A percentile compares a stretch with the other conserved stretches of the same genome.
Evolutionary conservation across 2,113 vertebrate genomes (phyloP).

Genomic region (Cheirogaleus medius): DNA sequence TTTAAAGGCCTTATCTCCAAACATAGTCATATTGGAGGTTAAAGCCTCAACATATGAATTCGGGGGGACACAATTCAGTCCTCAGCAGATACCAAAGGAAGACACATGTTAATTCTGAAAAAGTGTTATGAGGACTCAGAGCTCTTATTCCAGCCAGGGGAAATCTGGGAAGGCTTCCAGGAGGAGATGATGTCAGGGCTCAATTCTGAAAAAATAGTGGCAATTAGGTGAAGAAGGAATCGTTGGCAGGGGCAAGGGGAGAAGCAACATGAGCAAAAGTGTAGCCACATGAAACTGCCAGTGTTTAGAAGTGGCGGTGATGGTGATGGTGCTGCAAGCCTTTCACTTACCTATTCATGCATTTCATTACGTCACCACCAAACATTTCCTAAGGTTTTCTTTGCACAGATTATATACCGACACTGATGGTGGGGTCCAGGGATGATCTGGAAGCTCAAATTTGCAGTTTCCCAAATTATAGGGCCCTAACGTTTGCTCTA

Average conservation of each 20-base stretch:
- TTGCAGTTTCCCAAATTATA: conserved; percentile 13
- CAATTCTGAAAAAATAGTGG: not conserved
- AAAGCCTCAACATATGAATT: not conserved
- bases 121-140: not conserved
- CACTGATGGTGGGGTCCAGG: not conserved
- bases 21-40: not conserved
- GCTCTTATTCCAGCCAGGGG: not conserved
- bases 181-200: not conserved
- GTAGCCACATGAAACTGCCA: not conserved
- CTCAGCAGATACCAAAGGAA: not conserved
- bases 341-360: not conserved
- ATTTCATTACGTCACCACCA: not conserved
- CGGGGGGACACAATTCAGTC: not conserved
- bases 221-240: not conserved
- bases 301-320: not conserved
- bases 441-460: not conserved
- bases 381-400: not conserved
- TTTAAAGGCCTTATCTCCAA: not conserved
- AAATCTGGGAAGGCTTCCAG: not conserved
- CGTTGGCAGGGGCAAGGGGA: not conserved
- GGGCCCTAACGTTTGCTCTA: not conserved
- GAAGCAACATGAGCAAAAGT: not conserved
- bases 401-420: not conserved
- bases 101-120: not conserved
- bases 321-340: too few species aligned